Conservation (phyloP, 1,140 invertebrate species). For the Drosophila nigromelanica region DNA sequence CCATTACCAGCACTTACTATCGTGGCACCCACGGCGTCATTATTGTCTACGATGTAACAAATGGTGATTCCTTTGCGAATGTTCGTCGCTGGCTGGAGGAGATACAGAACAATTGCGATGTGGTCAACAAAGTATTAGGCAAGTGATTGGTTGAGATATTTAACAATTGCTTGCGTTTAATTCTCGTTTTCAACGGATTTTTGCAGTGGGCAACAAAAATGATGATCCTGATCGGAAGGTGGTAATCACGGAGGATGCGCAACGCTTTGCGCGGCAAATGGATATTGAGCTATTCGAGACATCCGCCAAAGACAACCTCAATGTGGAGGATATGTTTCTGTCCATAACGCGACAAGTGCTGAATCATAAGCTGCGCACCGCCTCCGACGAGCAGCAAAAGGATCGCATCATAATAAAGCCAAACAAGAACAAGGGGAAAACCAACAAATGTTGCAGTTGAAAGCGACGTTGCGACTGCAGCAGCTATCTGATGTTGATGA, state of each 20-base stretch:
- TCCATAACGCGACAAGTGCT: conserved; percentile 88
- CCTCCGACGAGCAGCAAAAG: conserved; percentile 84
- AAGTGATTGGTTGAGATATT: conserved; percentile 61
- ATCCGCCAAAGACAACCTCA: conserved; percentile 99
- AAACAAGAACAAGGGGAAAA: conserved; percentile 57
- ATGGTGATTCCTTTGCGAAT: conserved; percentile 99
- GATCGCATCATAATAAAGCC: conserved; percentile 85
- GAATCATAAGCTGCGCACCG: conserved; percentile 77
- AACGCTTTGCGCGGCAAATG: conserved; percentile 98
- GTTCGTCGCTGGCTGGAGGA: conserved; percentile 99
- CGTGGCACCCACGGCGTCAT: conserved; percentile 99
- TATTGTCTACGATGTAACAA: conserved; percentile 99
- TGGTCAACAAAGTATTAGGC: conserved; percentile 99
- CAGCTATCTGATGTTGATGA: conserved; percentile 22
- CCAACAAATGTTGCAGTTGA: conserved; percentile 83
- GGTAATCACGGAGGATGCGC: conserved; percentile 97
- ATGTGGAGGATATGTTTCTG: conserved; percentile 97
- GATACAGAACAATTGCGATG: conserved; percentile 99
- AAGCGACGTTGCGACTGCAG: conserved; percentile 42
- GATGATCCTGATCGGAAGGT: conserved; percentile 98
- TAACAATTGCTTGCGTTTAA: not conserved
- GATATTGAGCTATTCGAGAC: conserved; percentile 98
- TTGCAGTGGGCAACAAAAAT: conserved; percentile 98
- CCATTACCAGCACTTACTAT: conserved; percentile 91
- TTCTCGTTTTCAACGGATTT: conserved; percentile 71